phyloP scores from a whole-genome alignment of 2,797 vertebrate species.

The Crenuchus spilurus region DNA sequence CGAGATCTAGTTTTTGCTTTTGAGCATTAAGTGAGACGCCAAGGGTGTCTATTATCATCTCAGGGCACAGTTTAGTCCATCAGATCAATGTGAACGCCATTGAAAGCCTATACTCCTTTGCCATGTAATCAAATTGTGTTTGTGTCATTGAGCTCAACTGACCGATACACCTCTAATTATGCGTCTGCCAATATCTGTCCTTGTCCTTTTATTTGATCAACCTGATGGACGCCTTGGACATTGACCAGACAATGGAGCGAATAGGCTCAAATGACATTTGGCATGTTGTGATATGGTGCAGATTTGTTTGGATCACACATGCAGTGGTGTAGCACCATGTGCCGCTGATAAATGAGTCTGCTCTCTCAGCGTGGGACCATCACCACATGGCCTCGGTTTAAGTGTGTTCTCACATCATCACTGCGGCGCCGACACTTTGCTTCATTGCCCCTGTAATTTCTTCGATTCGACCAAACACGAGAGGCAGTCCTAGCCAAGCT shows the following conservation, averaged over 20 bases:
- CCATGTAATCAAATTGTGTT: neutral
- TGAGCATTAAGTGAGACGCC: constrained; percentile 14
- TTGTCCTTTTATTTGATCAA: neutral
- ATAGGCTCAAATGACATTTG: constrained; percentile 18
- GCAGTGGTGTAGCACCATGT: constrained; percentile 42
- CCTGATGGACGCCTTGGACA: neutral
- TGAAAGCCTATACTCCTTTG: neutral
- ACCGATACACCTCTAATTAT: neutral
- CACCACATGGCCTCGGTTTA: constrained; percentile 41
- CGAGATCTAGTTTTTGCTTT: constrained; percentile 14
- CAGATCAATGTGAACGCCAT: constrained; percentile 14
- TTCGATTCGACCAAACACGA: constrained; percentile 15
- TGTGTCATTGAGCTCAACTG: neutral
- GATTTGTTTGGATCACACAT: constrained; percentile 54
- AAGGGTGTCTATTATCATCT: constrained; percentile 5
- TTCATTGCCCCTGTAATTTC: constrained; percentile 25
- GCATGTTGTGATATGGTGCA: constrained; percentile 21
- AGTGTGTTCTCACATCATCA: constrained; percentile 50
- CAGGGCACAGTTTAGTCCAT: constrained; percentile 14
- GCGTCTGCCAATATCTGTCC: neutral
- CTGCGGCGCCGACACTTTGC: constrained; percentile 1
- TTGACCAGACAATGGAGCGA: neutral
- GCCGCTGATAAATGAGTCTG: constrained; percentile 40
- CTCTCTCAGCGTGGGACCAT: constrained; percentile 33
- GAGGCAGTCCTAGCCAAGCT: neutral